Conservation (phyloP, 2,113 vertebrate species). For the Tupaia chinensis region DNA sequence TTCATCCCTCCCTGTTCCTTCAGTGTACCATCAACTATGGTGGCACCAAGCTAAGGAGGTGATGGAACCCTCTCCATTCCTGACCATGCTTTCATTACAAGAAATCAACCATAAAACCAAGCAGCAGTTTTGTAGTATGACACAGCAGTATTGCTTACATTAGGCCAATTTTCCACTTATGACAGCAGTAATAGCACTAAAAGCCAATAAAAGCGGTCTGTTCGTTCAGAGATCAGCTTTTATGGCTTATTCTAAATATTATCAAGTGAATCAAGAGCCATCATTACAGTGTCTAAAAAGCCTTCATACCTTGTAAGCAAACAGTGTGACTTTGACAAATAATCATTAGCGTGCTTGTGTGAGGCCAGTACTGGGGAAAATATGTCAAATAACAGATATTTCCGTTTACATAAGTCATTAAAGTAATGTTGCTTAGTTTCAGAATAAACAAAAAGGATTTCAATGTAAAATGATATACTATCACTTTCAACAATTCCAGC, state of each 20-base stretch:
- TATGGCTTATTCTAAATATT: conserved; percentile 90
- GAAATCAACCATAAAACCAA: conserved; percentile 84
- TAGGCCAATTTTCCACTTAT: conserved; percentile 90
- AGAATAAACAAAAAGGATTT: conserved; percentile 85
- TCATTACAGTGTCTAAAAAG: conserved; percentile 90
- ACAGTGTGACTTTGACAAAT: conserved; percentile 91
- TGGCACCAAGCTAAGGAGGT: neutral
- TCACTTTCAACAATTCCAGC: conserved; percentile 63
- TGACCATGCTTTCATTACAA: conserved; percentile 77
- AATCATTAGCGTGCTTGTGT: conserved; percentile 87
- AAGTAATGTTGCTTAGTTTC: conserved; percentile 85
- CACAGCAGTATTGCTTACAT: conserved; percentile 89
- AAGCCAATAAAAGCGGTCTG: conserved; percentile 90
- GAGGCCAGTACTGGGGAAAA: conserved; percentile 80
- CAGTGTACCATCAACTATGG: neutral
- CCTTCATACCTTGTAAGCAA: conserved; percentile 90
- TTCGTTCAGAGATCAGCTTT: conserved; percentile 89
- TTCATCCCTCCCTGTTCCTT: neutral
- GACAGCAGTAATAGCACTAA: conserved; percentile 90
- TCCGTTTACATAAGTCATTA: conserved; percentile 86
- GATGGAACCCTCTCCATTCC: conserved; percentile 36
- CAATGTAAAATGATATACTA: conserved; percentile 80
- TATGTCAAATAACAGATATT: conserved; percentile 85
- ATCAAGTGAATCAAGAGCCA: conserved; percentile 89
- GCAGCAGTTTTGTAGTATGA: conserved; percentile 85